Conservation (phyloP, 2,888 invertebrate genomes). For the Cryptus armator region DNA sequence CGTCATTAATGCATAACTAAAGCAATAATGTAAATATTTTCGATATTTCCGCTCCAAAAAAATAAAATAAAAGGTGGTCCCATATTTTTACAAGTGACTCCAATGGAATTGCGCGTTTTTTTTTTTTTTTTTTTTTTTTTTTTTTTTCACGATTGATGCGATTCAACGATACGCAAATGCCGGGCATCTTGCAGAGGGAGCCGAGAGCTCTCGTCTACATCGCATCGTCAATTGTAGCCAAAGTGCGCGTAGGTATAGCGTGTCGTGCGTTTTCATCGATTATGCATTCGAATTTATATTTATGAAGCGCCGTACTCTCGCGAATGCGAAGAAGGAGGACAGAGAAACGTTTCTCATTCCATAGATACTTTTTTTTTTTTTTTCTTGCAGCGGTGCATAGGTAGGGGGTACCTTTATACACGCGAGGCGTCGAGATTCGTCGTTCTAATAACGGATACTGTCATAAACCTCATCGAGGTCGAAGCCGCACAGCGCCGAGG, state of each 20-base stretch:
- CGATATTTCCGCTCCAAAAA: not conserved
- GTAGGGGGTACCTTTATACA: not conserved
- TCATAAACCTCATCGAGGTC: conserved; percentile 74
- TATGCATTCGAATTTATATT: conserved; percentile 83
- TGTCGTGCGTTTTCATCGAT: conserved; percentile 80
- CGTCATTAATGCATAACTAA: not conserved
- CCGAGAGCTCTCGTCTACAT: not conserved
- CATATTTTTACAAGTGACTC: conserved; percentile 2
- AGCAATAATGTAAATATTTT: not conserved
- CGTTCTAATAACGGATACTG: conserved; percentile 78
- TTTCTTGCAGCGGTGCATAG: not conserved
- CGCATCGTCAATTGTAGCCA: conserved; percentile 39
- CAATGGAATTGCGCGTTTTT: conserved; percentile 27
- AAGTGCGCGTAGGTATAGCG: conserved; percentile 27
- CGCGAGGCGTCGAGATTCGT: conserved; percentile 71
- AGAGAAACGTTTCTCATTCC: conserved; percentile 28
- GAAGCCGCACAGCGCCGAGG: conserved; percentile 68
- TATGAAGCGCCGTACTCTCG: conserved; percentile 77
- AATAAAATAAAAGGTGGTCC: not conserved
- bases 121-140: conserved; percentile 38
- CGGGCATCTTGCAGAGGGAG: conserved; percentile 21
- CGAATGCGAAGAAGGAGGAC: conserved; percentile 49
- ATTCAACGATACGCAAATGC: conserved; percentile 27
- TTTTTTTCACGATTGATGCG: conserved; percentile 8
- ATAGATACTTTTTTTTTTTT: conserved; percentile 12